These are phyloP conservation scores for Poecilia picta DNA, from an alignment of 2,797 vertebrate genomes.

Conservation along the genomic window DNA sequence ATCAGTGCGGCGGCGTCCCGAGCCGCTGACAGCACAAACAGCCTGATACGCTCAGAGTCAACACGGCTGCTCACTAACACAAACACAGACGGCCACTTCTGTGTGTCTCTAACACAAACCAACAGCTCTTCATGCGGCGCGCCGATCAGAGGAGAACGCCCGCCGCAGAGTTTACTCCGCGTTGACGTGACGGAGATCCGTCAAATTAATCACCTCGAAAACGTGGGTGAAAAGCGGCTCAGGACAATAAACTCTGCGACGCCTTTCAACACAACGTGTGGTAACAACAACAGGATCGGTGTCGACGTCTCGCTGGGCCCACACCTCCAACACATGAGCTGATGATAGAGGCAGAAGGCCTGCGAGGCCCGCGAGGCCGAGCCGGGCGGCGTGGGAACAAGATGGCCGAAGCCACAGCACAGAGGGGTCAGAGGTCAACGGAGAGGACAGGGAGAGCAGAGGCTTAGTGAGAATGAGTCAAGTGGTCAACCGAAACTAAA, in stretches of 20 bases:
- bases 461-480: background rate
- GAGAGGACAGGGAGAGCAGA: background rate
- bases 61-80: conserved; percentile 8
- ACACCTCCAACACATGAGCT: conserved; percentile 47
- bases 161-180: conserved; percentile 30
- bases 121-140: conserved; percentile 32
- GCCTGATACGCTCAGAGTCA: conserved; percentile 29
- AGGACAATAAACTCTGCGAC: conserved; percentile 54
- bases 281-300: conserved; percentile 43
- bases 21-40: conserved; percentile 22
- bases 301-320: conserved; percentile 29
- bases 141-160: conserved; percentile 6
- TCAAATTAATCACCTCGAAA: conserved; percentile 31
- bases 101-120: conserved; percentile 25
- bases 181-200: conserved; percentile 16
- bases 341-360: conserved; percentile 41
- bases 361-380: background rate
- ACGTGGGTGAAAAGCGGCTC: conserved; percentile 26
- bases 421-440: conserved; percentile 33
- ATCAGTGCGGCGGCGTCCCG: conserved; percentile 6
- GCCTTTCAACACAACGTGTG: conserved; percentile 54
- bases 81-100: conserved; percentile 25
- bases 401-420: conserved; percentile 2
- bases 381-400: conserved; percentile 16
- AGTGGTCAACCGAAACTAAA: background rate